Conservation (phyloP, 2,888 invertebrate species). For the Archaeoteleia sp. region DNA sequence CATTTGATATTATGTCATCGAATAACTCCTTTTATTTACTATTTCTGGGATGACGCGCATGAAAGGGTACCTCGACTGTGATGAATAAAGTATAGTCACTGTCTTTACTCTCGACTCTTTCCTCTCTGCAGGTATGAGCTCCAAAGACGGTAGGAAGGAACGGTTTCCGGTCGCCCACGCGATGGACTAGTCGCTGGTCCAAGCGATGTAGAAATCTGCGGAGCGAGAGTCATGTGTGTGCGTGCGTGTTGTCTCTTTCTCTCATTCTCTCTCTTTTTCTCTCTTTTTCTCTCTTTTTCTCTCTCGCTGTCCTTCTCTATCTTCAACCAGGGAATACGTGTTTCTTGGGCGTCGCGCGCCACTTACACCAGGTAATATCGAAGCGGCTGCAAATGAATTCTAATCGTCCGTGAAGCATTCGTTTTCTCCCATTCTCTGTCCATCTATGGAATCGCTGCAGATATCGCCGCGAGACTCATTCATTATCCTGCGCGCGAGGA, state of each 20-base stretch:
- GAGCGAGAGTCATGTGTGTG: conserved; percentile 63
- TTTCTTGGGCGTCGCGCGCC: conserved; percentile 35
- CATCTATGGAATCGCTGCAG: conserved; percentile 49
- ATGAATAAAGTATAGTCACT: conserved; percentile 44
- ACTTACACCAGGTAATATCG: conserved; percentile 29
- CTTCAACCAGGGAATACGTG: not conserved
- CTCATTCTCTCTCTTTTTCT: conserved; percentile 8
- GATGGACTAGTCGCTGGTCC: conserved; percentile 63
- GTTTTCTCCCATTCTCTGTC: conserved; percentile 49
- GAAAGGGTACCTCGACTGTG: conserved; percentile 39
- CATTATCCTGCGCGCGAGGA: conserved; percentile 40
- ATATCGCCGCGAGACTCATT: conserved; percentile 49
- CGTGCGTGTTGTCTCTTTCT: conserved; percentile 13
- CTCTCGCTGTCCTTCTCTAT: not conserved
- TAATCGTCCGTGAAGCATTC: conserved; percentile 45
- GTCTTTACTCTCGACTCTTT: conserved; percentile 28
- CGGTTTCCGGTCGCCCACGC: conserved; percentile 75
- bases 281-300: conserved; percentile 2
- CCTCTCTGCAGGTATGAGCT: conserved; percentile 55
- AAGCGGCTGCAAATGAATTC: conserved; percentile 42
- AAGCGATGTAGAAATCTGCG: conserved; percentile 68
- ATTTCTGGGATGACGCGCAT: conserved; percentile 34
- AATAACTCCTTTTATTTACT: conserved; percentile 13
- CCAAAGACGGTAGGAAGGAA: conserved; percentile 77
- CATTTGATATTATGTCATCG: conserved; percentile 3